Percentiles rank a stretch among this genome's conserved stretches.
These are phyloP conservation scores for Rafetus swinhoei DNA, from an alignment of 2,113 vertebrate genomes.

Conservation along the genomic window DNA sequence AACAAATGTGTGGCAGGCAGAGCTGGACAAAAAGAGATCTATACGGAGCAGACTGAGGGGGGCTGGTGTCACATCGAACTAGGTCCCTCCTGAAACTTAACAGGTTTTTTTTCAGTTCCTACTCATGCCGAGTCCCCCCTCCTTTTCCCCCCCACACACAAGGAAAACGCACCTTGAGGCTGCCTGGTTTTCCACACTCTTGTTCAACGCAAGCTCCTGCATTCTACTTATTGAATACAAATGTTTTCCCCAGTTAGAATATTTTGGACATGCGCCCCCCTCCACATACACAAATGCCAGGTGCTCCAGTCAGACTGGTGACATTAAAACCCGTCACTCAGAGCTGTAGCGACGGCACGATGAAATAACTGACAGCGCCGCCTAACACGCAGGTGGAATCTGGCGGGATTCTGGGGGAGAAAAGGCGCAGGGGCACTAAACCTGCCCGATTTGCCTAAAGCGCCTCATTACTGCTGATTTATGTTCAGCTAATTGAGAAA, in stretches of 20 bases:
- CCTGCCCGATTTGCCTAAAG: conserved; percentile 55
- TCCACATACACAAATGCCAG: not conserved
- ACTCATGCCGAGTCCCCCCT: not conserved
- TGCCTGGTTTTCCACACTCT: not conserved
- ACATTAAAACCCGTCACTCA: conserved; percentile 18
- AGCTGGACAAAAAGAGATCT: not conserved
- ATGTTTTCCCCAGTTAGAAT: not conserved
- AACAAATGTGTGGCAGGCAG: not conserved
- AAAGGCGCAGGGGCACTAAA: conserved; percentile 44
- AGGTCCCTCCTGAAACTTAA: not conserved
- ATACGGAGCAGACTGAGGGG: not conserved
- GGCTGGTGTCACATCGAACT: fast-evolving
- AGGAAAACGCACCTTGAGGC: not conserved
- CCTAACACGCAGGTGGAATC: conserved; percentile 52
- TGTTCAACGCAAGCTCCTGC: not conserved
- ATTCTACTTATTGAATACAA: not conserved
- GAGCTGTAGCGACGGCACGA: conserved; percentile 25
- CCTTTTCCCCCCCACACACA: not conserved
- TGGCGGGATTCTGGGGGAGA: conserved; percentile 22
- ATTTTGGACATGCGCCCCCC: not conserved
- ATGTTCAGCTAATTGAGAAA: conserved; percentile 79
- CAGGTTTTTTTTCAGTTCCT: not conserved
- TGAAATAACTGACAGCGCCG: conserved; percentile 35
- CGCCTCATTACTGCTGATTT: conserved; percentile 80
- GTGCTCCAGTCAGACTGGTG: conserved; percentile 33